These are phyloP conservation scores for Chloropsis hardwickii DNA, from an alignment of 2,113 vertebrate species.

Conservation along the genomic window DNA sequence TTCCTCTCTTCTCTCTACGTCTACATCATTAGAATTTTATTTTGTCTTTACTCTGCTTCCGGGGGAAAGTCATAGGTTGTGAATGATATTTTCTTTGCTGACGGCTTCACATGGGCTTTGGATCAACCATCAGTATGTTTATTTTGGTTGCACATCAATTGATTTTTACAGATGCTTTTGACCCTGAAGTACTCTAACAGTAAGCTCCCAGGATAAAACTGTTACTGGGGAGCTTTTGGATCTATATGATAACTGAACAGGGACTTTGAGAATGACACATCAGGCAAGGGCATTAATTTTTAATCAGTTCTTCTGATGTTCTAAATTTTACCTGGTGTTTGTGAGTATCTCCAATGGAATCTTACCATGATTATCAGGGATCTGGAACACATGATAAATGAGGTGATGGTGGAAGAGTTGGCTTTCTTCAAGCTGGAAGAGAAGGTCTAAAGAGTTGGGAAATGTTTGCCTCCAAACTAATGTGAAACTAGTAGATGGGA, in stretches of 20 bases:
- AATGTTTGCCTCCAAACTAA: background rate
- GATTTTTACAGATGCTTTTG: background rate
- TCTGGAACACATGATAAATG: fast-evolving
- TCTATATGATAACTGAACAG: background rate
- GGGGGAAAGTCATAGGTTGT: background rate
- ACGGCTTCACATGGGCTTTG: background rate
- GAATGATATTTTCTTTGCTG: background rate
- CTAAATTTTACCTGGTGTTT: background rate
- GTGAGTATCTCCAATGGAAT: background rate
- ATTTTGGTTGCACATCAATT: background rate
- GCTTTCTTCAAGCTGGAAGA: background rate
- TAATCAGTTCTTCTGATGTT: background rate
- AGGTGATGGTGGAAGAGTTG: background rate
- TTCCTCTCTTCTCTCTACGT: background rate
- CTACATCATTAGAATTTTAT: background rate
- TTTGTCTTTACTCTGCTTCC: background rate
- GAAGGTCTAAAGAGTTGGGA: background rate
- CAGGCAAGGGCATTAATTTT: background rate
- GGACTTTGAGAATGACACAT: background rate
- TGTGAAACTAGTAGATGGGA: background rate
- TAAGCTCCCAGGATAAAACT: background rate
- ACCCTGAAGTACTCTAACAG: background rate
- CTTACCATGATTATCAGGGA: background rate
- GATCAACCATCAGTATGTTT: background rate
- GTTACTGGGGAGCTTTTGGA: background rate